Conservation (phyloP, 1,140 invertebrate genomes). For the Pantala flavescens region DNA sequence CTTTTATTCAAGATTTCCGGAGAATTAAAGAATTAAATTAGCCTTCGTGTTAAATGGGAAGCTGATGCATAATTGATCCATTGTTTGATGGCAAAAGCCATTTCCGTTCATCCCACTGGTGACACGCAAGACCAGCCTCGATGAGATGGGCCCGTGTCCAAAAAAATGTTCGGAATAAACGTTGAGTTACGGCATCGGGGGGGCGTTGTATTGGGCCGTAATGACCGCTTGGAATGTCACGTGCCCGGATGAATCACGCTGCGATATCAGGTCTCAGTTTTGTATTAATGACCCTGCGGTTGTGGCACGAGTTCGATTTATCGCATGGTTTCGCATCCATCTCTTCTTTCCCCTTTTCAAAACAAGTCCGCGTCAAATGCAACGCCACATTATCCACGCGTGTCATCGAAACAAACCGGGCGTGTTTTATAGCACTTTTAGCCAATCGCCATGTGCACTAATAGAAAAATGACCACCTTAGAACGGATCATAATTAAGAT, state of each 20-base stretch:
- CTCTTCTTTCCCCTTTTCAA: background rate
- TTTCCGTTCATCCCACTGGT: background rate
- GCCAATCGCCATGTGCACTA: no score
- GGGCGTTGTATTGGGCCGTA: background rate
- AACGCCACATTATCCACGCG: no score
- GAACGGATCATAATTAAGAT: no score
- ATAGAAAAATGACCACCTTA: no score
- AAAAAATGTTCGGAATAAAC: constrained; percentile 1
- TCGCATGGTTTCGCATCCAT: background rate
- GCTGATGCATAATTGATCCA: background rate
- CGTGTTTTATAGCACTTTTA: no score
- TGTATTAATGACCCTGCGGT: background rate
- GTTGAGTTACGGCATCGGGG: background rate
- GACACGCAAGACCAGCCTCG: background rate
- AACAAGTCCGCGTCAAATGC: no score
- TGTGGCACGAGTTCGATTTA: background rate
- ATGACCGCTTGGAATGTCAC: background rate
- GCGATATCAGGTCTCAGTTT: constrained; percentile 2
- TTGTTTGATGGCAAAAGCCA: background rate
- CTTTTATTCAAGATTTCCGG: no score
- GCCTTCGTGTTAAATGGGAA: background rate
- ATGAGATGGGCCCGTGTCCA: background rate
- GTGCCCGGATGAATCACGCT: background rate
- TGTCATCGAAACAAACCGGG: no score
- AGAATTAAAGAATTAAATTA: no score